Evolutionary conservation across 2,113 vertebrate genomes (phyloP).

Genomic region (Lathamus discolor): DNA sequence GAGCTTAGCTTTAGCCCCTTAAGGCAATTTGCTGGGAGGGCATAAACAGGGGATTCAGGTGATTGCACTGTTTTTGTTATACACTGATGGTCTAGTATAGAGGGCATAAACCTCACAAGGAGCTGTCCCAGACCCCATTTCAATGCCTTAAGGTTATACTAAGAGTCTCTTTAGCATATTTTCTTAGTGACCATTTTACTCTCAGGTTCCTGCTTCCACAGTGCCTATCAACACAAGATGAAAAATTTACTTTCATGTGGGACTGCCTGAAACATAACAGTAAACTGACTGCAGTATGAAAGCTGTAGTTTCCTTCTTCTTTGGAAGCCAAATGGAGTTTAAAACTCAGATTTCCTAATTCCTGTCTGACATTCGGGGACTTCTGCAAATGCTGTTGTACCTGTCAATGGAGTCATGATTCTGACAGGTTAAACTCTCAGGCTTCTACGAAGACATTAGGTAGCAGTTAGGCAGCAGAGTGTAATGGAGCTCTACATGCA

Average conservation of each 20-base stretch:
- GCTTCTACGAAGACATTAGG: neutral
- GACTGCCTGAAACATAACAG: neutral
- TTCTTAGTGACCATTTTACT: neutral
- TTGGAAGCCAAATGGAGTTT: neutral
- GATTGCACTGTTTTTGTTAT: neutral
- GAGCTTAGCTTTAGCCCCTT: neutral
- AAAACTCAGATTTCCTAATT: neutral
- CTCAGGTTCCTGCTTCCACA: neutral
- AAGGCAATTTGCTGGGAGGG: neutral
- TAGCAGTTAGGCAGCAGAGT: neutral
- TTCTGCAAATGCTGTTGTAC: neutral
- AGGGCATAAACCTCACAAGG: neutral
- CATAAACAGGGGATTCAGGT: neutral
- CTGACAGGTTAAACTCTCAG: fast-evolving
- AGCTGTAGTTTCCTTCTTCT: neutral
- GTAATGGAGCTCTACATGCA: fast-evolving
- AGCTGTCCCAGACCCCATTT: neutral
- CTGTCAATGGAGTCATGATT: neutral
- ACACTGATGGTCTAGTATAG: neutral
- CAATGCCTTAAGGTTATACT: neutral
- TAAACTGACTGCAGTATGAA: neutral
- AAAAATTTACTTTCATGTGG: neutral
- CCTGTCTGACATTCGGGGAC: neutral
- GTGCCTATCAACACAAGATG: neutral
- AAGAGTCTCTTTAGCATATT: neutral